Conservation (phyloP, 1,140 invertebrate genomes). For the Chionoecetes opilio region DNA sequence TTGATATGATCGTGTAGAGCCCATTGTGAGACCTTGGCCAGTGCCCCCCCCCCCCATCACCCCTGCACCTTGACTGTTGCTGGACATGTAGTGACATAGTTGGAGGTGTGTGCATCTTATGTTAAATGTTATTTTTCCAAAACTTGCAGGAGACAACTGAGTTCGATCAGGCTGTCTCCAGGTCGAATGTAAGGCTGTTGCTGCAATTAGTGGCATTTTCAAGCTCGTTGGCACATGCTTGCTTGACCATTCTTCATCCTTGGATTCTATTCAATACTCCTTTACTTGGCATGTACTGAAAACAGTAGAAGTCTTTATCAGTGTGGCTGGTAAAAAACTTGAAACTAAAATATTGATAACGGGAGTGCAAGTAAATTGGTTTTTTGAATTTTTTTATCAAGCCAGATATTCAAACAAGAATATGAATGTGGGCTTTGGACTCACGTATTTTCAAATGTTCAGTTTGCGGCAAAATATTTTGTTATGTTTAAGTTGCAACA, state of each 20-base stretch:
- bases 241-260: constrained; percentile 31
- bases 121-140: constrained; percentile 77
- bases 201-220: constrained; percentile 43
- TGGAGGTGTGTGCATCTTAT: constrained; percentile 64
- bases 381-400: background rate
- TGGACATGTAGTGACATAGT: constrained; percentile 55
- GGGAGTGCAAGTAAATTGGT: background rate
- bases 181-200: constrained; percentile 78
- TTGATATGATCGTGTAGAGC: background rate
- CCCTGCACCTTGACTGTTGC: constrained; percentile 50
- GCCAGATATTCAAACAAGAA: background rate
- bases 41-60: background rate
- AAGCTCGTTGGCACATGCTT: constrained; percentile 66
- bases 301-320: background rate
- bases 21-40: background rate
- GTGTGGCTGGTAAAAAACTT: background rate
- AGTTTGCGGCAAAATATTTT: too few species aligned
- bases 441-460: too few species aligned
- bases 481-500: too few species aligned
- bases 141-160: constrained; percentile 79
- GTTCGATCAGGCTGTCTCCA: constrained; percentile 77
- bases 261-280: constrained; percentile 41
- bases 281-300: background rate
- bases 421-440: background rate
- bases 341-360: background rate